Evolutionary conservation across 1,140 invertebrate genomes (phyloP), one percentile per base, ranked within the genome.

Genomic region (Drosophila suzukii): DNA sequence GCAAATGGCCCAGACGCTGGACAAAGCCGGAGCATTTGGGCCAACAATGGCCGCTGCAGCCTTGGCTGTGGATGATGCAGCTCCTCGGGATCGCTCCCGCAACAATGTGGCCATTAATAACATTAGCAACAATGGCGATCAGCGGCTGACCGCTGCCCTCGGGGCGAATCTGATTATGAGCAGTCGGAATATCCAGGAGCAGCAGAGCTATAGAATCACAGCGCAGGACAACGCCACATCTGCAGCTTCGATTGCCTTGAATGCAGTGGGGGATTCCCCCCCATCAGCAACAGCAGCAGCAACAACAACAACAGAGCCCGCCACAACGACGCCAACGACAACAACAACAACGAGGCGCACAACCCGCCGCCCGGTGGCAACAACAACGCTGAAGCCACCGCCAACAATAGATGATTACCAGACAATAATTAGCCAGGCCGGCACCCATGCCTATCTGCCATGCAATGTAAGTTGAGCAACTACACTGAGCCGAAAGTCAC

Each of bases 381-480:
- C 77, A 47, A 92, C 91, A 27, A 91, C 91, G 68, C 55, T 86
- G 53, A 81, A 72, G 67, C 91, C 91, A 32, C 88, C 89, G 34
- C 89, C 91, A 71, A 81, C 91, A 65, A 89, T 91, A 76, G 91
- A 92, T 83, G 91, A 90, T 78, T 91, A 91, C 79, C 91, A 90
- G 63, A 97, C 97, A 93, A 96, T 97, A 92, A 97, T 96, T 61
- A 96, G 96, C 63, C 96, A 97, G 93, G 94, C 97, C 56, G 96
- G 96, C 68, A 97, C 96, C 13, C 96, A 97, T 93, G 96, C 96
- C 79, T 97, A 96, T 93, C 93, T 97, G 72, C 96, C 96, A 15
- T 97, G 97, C 94, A 97, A 96, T 94, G 95, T 97, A 90, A 94
- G 93, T 91, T 56, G 47, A 50, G 36, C 54, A 36, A 13, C 10